Evolutionary conservation across 1,140 invertebrate species (phyloP).

Genomic region (Platorchestia sp.): DNA sequence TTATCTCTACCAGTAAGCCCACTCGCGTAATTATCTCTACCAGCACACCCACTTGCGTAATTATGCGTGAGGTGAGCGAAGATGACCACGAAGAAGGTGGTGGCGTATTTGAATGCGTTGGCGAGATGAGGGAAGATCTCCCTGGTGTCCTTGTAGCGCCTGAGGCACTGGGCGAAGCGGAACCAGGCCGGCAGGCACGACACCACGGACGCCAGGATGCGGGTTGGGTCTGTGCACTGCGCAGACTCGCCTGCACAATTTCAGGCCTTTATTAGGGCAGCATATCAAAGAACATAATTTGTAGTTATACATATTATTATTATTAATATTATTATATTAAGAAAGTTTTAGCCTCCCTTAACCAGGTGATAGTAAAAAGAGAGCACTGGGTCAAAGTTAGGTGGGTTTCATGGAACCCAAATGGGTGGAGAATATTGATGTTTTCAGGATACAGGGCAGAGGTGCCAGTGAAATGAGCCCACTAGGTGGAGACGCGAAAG

Average conservation of each 20-base stretch:
- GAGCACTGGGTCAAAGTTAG: no score
- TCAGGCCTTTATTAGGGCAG: neutral
- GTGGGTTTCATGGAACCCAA: no score
- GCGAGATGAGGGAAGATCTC: constrained; percentile 95
- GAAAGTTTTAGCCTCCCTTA: no score
- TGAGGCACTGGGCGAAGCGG: constrained; percentile 95
- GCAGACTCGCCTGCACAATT: neutral
- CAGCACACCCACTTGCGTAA: constrained; percentile 75
- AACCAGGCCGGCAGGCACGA: constrained; percentile 96
- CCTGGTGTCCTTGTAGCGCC: constrained; percentile 90
- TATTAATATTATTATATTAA: no score
- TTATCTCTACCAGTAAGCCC: no score
- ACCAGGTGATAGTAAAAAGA: no score
- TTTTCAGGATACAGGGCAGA: no score
- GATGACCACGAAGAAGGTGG: constrained; percentile 94
- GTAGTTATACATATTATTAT: no score
- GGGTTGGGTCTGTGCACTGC: constrained; percentile 21
- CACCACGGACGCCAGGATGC: constrained; percentile 76
- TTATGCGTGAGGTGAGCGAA: constrained; percentile 80
- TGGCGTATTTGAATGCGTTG: constrained; percentile 99
- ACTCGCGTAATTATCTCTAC: no score
- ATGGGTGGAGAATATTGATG: no score
- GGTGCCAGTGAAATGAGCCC: no score
- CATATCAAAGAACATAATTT: neutral
- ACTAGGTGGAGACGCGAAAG: no score